phyloP scores from a whole-genome alignment of 2,888 invertebrate species.

The Scaptomyza parva region DNA sequence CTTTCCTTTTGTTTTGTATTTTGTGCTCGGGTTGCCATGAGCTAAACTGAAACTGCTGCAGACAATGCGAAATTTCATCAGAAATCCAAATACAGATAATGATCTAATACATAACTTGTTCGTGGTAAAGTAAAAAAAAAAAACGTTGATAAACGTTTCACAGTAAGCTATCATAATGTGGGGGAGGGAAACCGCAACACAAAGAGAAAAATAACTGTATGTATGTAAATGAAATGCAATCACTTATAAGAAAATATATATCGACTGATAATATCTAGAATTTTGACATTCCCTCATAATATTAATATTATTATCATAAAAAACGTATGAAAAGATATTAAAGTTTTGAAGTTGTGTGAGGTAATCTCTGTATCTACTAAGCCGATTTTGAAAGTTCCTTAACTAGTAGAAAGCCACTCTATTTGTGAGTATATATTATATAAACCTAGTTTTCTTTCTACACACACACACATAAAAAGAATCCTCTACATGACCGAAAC shows the following conservation, averaged over 20 bases:
- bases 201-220: neutral
- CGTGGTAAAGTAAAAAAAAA: conserved; percentile 57
- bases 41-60: conserved; percentile 47
- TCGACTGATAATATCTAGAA: conserved; percentile 7
- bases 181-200: neutral
- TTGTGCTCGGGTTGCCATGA: conserved; percentile 39
- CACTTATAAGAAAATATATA: conserved; percentile 20
- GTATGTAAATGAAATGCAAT: conserved; percentile 6
- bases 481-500: neutral
- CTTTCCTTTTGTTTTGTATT: conserved; percentile 18
- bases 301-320: too few relatives aligned
- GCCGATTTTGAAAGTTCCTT: too few relatives aligned
- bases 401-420: too few relatives aligned
- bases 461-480: neutral
- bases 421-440: too few relatives aligned
- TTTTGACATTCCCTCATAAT: too few relatives aligned
- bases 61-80: conserved; percentile 80
- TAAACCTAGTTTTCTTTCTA: too few relatives aligned
- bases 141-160: conserved; percentile 54
- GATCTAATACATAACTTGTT: conserved; percentile 81
- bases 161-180: conserved; percentile 23
- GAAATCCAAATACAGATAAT: conserved; percentile 80
- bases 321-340: too few relatives aligned
- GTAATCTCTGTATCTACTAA: too few relatives aligned
- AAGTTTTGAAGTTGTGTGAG: too few relatives aligned